Evolutionary conservation across 2,113 vertebrate genomes (phyloP).

Genomic region (Nesogale talazaci): DNA sequence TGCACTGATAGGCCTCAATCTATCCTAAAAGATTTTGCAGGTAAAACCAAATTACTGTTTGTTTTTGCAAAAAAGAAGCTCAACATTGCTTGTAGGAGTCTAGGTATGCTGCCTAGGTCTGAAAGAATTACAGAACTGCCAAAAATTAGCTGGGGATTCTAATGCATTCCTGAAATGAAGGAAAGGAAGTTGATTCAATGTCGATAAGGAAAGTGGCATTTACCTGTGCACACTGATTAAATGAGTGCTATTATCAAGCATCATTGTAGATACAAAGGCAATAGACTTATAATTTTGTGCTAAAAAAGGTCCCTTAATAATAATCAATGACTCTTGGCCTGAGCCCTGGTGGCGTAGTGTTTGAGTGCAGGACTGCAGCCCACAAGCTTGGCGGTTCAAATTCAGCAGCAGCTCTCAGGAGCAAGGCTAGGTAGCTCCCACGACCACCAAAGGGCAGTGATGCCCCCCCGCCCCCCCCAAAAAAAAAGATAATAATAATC

Average conservation of each 20-base stretch:
- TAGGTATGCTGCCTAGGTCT: neutral
- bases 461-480: too few relatives aligned
- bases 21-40: neutral
- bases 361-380: too few relatives aligned
- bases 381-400: too few relatives aligned
- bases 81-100: neutral
- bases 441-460: too few relatives aligned
- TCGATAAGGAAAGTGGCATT: neutral
- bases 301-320: neutral
- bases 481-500: too few relatives aligned
- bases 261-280: neutral
- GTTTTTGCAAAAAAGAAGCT: conserved; percentile 56
- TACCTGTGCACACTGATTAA: neutral
- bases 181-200: neutral
- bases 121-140: neutral
- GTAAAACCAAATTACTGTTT: neutral
- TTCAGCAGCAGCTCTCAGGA: too few relatives aligned
- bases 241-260: neutral
- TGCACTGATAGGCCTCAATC: neutral
- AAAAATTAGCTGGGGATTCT: neutral
- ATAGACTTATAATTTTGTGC: neutral
- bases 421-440: too few relatives aligned
- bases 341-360: too few relatives aligned
- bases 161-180: neutral
- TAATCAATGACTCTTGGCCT: too few relatives aligned